phyloP scores from a whole-genome alignment of 2,797 vertebrate genomes.

The Alosa sapidissima region DNA sequence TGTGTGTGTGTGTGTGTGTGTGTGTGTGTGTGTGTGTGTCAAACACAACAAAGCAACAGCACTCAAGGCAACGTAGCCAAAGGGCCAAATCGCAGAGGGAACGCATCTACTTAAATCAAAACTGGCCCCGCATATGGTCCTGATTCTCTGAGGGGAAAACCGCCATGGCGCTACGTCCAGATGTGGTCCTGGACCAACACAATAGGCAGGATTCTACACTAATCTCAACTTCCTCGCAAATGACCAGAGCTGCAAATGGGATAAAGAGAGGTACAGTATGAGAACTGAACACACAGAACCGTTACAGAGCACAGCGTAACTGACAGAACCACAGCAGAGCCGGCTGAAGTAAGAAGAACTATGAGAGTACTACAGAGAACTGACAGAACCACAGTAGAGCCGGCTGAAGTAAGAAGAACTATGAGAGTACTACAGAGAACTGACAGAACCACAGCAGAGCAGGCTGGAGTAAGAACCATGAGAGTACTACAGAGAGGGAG shows the following conservation, averaged over 20 bases:
- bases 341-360: background rate
- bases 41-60: background rate
- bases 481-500: no score
- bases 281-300: background rate
- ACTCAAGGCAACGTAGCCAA: background rate
- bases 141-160: conserved; percentile 23
- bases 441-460: no score
- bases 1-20: no score
- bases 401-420: no score
- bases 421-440: no score
- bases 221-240: background rate
- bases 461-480: no score
- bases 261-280: background rate
- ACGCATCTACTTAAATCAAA: background rate
- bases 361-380: background rate
- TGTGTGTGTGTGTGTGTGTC: no score
- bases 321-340: background rate
- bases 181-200: background rate
- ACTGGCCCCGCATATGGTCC: background rate
- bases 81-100: background rate
- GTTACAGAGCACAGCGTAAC: background rate
- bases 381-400: no score
- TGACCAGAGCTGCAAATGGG: background rate
- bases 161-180: background rate
- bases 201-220: conserved; percentile 20